phyloP scores from a whole-genome alignment of 2,797 vertebrate species.

The Sebastes itinus region DNA sequence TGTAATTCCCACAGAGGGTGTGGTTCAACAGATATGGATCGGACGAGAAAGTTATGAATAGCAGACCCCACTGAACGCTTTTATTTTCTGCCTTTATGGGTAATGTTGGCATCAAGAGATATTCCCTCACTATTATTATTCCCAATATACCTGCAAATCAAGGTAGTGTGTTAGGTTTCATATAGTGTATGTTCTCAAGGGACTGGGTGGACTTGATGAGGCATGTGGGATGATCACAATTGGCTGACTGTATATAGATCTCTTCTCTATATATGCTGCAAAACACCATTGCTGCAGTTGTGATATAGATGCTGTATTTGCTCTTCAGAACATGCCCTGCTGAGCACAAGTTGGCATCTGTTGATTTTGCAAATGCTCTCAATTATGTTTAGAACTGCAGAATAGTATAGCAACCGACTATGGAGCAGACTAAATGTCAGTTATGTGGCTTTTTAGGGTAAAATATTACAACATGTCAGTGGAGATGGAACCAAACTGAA shows the following conservation, averaged over 20 bases:
- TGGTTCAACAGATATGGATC: slow-evolving; percentile 33
- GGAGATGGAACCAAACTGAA: background rate
- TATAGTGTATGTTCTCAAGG: background rate
- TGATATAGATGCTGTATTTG: background rate
- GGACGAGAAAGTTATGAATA: slow-evolving; percentile 72
- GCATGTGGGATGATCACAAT: slow-evolving; percentile 2
- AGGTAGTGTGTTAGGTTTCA: slow-evolving; percentile 64
- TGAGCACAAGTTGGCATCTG: background rate
- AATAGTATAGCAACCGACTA: background rate
- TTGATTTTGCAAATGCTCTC: background rate
- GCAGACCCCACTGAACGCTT: slow-evolving; percentile 65
- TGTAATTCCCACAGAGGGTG: slow-evolving; percentile 33
- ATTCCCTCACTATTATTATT: slow-evolving; percentile 40
- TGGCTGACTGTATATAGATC: background rate
- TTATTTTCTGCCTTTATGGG: slow-evolving; percentile 87
- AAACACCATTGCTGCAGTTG: slow-evolving; percentile 5
- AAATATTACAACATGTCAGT: background rate
- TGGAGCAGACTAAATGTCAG: background rate
- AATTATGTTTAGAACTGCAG: background rate
- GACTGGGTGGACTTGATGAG: background rate
- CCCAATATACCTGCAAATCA: background rate
- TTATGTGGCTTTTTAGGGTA: background rate
- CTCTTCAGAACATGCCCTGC: background rate
- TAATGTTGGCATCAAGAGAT: slow-evolving; percentile 88
- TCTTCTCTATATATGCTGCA: background rate